Evolutionary conservation across 2,888 invertebrate genomes (phyloP), one percentile per base, ranked within the genome.

Genomic region (Lasioglossum calceatum): DNA sequence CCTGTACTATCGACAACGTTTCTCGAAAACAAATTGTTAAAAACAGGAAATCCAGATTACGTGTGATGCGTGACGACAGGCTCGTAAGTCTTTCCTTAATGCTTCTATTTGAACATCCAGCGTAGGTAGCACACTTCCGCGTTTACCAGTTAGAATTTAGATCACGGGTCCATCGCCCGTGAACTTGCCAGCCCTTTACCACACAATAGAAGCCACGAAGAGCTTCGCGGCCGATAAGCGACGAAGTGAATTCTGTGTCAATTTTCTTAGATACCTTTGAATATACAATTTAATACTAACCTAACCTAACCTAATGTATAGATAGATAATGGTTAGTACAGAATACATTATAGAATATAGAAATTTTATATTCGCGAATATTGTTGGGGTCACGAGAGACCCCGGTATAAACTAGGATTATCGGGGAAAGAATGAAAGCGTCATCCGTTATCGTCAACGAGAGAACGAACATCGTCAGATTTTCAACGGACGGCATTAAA

Each of bases 151-250:
- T 27, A 27, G 27, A 27, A 27, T 27, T 44, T 23, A 27, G 39
- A 84, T 72, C 36, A 4, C 27, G 23, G n/a, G 19, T 32, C 47
- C 50, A 39, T 73, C 70, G 70, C 36, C 67, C 81, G 47, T 86
- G 82, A 88, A 86, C 84, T 82, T 84, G 39, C 8, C 44, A 75
- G 74, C 50, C 61, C 50, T 84, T 77, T 74, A 8, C 75, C 39
- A 36, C 61, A 67, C 23, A 67, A 10, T 23, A 39, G 70, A 23
- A 8, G 8, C 70, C 70, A 70, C 23, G 23, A 39, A 39, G 1
- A 39, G 36, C 23, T 39, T 70, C 23, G 70, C 39, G 39, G 23
- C 36, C 7, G 70, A 70, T 39, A 70, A 70, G 36, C 36, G 36
- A 4, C 36, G 4, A 36, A 36, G 36, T 36, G 36, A 36, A 14